phyloP scores from a whole-genome alignment of 2,888 invertebrate species.

The Agrochola macilenta region DNA sequence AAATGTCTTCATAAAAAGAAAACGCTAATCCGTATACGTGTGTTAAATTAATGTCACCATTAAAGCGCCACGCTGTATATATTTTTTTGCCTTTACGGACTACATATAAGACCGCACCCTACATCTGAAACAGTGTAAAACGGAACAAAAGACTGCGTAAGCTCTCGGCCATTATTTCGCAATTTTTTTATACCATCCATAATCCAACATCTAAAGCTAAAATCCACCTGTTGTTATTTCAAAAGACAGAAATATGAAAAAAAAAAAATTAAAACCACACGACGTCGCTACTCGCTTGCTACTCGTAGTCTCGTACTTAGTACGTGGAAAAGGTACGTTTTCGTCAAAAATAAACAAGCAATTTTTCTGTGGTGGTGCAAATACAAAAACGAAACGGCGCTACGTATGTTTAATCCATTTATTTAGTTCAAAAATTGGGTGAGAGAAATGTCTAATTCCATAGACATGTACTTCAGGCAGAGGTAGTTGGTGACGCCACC shows the following conservation, averaged over 20 bases:
- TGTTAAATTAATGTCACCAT: no score
- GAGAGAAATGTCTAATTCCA: slow-evolving; percentile 48
- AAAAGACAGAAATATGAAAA: slow-evolving; percentile 6
- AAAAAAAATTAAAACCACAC: neutral
- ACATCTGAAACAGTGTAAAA: neutral
- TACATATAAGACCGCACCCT: neutral
- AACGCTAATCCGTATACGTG: no score
- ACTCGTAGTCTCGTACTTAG: neutral
- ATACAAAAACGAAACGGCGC: neutral
- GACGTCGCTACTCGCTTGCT: slow-evolving; percentile 3
- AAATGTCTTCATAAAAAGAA: no score
- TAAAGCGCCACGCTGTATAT: no score
- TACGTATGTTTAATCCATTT: slow-evolving; percentile 19
- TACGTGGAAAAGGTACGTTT: neutral
- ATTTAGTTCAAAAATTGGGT: slow-evolving; percentile 39
- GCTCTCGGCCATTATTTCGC: slow-evolving; percentile 9
- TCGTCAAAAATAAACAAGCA: neutral
- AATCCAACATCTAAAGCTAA: slow-evolving; percentile 30
- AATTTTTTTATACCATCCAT: slow-evolving; percentile 19
- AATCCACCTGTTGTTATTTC: slow-evolving; percentile 34
- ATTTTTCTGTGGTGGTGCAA: neutral
- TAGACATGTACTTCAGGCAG: slow-evolving; percentile 36
- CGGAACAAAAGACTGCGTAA: slow-evolving; percentile 2
- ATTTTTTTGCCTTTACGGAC: no score
- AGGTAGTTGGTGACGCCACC: slow-evolving; percentile 32